phyloP scores from a whole-genome alignment of 1,140 invertebrate species.

The Grapholita molesta region DNA sequence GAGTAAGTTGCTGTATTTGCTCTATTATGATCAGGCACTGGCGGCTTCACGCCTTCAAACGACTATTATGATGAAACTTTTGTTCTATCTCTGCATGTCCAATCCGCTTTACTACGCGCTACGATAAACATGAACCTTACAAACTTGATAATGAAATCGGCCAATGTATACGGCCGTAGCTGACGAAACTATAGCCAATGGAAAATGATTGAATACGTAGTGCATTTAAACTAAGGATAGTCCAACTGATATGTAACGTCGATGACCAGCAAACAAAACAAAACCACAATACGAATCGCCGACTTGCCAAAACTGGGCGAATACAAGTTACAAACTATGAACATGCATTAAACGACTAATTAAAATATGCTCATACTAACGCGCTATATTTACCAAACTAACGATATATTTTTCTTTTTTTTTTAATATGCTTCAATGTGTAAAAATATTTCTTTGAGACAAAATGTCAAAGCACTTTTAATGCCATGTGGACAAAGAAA shows the following conservation, averaged over 20 bases:
- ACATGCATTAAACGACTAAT: slow-evolving; percentile 73
- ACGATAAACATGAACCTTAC: slow-evolving; percentile 2
- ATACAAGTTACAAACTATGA: slow-evolving; percentile 54
- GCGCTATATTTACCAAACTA: slow-evolving; percentile 68
- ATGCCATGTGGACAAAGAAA: slow-evolving; percentile 37
- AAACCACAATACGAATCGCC: slow-evolving; percentile 40
- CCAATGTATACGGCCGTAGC: not conserved
- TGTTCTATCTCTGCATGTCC: slow-evolving; percentile 30
- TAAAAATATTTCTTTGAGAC: slow-evolving; percentile 73
- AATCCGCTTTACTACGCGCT: slow-evolving; percentile 27
- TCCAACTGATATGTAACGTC: slow-evolving; percentile 47
- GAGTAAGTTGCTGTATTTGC: slow-evolving; percentile 20
- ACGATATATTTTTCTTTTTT: slow-evolving; percentile 68
- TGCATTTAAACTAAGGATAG: slow-evolving; percentile 10
- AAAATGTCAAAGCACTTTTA: slow-evolving; percentile 58
- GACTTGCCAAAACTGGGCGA: slow-evolving; percentile 46
- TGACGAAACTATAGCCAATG: not conserved
- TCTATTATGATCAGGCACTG: slow-evolving; percentile 45
- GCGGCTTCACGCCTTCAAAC: slow-evolving; percentile 31
- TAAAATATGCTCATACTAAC: slow-evolving; percentile 72
- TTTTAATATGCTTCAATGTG: slow-evolving; percentile 64
- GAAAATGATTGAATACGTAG: not conserved
- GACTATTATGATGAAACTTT: slow-evolving; percentile 11
- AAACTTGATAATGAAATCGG: not conserved
- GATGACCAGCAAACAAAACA: slow-evolving; percentile 48